Evolutionary conservation across 1,140 invertebrate species (phyloP), one percentile per base, ranked within the genome.

Genomic region (Leguminivora glycinivorella): DNA sequence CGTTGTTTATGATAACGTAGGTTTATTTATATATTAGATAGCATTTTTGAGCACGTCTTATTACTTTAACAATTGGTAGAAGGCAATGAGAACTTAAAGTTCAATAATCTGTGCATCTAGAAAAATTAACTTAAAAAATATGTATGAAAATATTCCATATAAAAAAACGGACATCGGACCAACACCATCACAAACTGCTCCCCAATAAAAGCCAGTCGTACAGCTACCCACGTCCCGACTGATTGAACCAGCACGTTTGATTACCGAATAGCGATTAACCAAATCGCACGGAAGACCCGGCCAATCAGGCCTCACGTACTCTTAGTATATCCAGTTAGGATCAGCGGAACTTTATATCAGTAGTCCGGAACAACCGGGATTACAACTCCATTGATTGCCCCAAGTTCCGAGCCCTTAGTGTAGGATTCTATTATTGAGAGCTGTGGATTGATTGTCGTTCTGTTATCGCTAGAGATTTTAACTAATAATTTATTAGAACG

Each of bases 311-410:
- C 73, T 77, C 78, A 80, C 78, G 78, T 82, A 77, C 68, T 58
- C 17, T 5, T 67, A 34, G 66, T 72, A 70, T 71, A 78, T 75
- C 76, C 72, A 72, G 70, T 60, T 56, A 70, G 76, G 76, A 78
- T 80, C 79, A 80, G 74, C 56, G 19, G 47, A 82, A 82, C 76
- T 82, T 82, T 77, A 73, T 82, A 79, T 76, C 73, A 74, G 76
- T 72, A 68, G 47, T 52, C 75, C 75, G 73, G 71, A 63, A 70
- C 71, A 73, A 77, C 72, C 71, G 70, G 67, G 74, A 69, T 52
- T 77, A 75, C 72, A 75, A 72, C 69, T 74, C 52, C 67, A 72
- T 72, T 68, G 76, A 75, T 75, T 74, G 69, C 40, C 22, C 10
- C 34, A 71, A 75, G 67, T 77, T 78, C 69, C 56, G 72, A 71